A percentile compares a stretch with the other conserved stretches of the same genome.
These are phyloP conservation scores for Nomada lathburiana DNA, from an alignment of 2,888 invertebrate species.

Conservation along the genomic window DNA sequence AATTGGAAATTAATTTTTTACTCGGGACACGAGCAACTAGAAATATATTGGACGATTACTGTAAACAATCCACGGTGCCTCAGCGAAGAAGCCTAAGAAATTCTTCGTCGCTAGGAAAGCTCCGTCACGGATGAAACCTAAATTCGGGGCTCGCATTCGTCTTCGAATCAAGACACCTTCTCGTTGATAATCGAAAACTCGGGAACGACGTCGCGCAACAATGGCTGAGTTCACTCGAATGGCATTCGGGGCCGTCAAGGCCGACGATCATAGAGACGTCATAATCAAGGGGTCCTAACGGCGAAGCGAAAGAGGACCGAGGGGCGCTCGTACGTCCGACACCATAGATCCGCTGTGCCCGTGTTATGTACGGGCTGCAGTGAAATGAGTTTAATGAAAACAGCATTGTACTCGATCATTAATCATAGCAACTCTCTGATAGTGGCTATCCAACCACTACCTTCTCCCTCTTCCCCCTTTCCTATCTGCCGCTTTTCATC, in stretches of 20 bases:
- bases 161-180: slow-evolving; percentile 17
- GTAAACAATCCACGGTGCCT: background rate
- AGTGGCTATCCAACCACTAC: slow-evolving; percentile 79
- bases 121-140: slow-evolving; percentile 22
- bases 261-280: slow-evolving; percentile 78
- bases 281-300: slow-evolving; percentile 77
- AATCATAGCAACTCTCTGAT: slow-evolving; percentile 83
- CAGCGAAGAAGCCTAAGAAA: background rate
- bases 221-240: slow-evolving; percentile 68
- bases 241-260: slow-evolving; percentile 63
- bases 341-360: slow-evolving; percentile 72
- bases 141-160: slow-evolving; percentile 30
- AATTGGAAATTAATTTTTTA: background rate
- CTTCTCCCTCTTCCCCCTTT: slow-evolving; percentile 54
- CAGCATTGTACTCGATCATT: slow-evolving; percentile 83
- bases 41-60: too few species aligned
- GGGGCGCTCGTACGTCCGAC: slow-evolving; percentile 73
- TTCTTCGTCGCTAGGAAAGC: background rate
- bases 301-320: slow-evolving; percentile 70
- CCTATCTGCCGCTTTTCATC: slow-evolving; percentile 60
- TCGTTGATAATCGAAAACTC: slow-evolving; percentile 42
- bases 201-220: slow-evolving; percentile 62
- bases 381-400: slow-evolving; percentile 84
- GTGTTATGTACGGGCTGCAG: slow-evolving; percentile 73
- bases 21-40: too few species aligned